Base-by-base conservation (phyloP, 2,797 vertebrate species). In the Zalophus californianus region DNA sequence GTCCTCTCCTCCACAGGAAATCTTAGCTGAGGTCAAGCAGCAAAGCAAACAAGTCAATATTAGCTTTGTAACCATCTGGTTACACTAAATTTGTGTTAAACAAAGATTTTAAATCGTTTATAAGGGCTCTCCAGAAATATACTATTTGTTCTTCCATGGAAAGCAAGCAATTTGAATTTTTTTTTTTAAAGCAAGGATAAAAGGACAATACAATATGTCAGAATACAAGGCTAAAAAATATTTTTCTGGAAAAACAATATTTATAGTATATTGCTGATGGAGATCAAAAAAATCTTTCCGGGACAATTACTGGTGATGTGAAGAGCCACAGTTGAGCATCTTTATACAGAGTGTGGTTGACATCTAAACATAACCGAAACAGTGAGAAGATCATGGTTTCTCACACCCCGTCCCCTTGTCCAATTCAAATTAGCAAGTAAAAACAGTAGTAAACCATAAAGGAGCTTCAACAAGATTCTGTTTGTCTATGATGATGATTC, bases 241-340 rank as follows among this genome's bases (percentile, higher is more conserved):
- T 93, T 94, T 92, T 72, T 23, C 68, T 87, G 82, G 90, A 66
- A 88, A 96, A 96, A 88, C 79, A 95, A 96, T 80, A 66, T 91
- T 95, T 68, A 86, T 90, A 77, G 66, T 70, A 86, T 90, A 48
- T 95, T 85, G 86, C 62, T 7, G 75, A 52, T 85, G 56, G 72
- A 78, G 29, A 75, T 94, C 80, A 84, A 68, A 86, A 60, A 77
- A 41, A 0, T 0, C 72, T 56, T 73, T 38, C 92, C 52, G 38
- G 27, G 79, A 1, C 96, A 95, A 96, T 96, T 41, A 95, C 90
- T 62, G 66, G 87, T 38, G 41, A n/a, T 56, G 60, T 86, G 70
- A 86, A 94, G 73, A 75, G 23, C 23, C 38, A 25, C 5, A 8
- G 11, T 12, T 32, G n/a, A 38, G 60, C n/a, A 54, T n/a, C 21